A percentile compares a stretch with the other conserved stretches of the same genome.
phyloP scores from a whole-genome alignment of 2,797 vertebrate species.

The Hippoglossus hippoglossus region DNA sequence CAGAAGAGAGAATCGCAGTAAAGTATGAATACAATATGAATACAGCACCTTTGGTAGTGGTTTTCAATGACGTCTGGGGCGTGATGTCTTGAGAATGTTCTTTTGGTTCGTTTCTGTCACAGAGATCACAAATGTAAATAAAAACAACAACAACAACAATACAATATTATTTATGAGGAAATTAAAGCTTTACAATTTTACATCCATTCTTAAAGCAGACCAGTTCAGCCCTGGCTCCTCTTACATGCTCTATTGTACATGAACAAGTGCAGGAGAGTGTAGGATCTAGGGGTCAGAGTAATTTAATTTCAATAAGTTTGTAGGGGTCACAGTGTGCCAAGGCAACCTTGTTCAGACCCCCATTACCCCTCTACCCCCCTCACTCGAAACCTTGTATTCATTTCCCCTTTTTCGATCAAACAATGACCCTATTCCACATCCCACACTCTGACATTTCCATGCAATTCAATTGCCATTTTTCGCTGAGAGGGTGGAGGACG shows the following conservation, averaged over 20 bases:
- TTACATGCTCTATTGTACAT: slow-evolving; percentile 78
- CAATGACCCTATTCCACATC: slow-evolving; percentile 86
- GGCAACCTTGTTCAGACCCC: slow-evolving; percentile 83
- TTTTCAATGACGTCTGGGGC: slow-evolving; percentile 87
- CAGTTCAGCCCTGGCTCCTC: slow-evolving; percentile 53
- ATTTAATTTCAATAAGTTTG: slow-evolving; percentile 94
- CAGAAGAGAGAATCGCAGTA: slow-evolving; percentile 10
- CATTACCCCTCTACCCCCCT: slow-evolving; percentile 23
- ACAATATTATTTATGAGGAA: background rate
- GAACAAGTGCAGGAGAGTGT: slow-evolving; percentile 77
- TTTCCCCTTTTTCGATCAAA: slow-evolving; percentile 86
- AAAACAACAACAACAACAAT: background rate
- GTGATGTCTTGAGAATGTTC: slow-evolving; percentile 91
- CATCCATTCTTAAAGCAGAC: slow-evolving; percentile 47
- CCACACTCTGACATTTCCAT: slow-evolving; percentile 83
- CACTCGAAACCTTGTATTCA: slow-evolving; percentile 77
- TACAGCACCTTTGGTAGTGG: slow-evolving; percentile 89
- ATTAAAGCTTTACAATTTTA: background rate
- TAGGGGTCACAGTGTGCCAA: slow-evolving; percentile 86
- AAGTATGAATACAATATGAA: slow-evolving; percentile 36
- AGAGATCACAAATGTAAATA: slow-evolving; percentile 20
- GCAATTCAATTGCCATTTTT: slow-evolving; percentile 93
- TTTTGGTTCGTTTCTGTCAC: slow-evolving; percentile 94
- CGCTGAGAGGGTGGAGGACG: slow-evolving; percentile 64
- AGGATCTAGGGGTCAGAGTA: slow-evolving; percentile 83